Percentiles rank a stretch among this genome's conserved stretches.
Conservation (phyloP, 2,888 invertebrate genomes). For the Ectemnius continuus region DNA sequence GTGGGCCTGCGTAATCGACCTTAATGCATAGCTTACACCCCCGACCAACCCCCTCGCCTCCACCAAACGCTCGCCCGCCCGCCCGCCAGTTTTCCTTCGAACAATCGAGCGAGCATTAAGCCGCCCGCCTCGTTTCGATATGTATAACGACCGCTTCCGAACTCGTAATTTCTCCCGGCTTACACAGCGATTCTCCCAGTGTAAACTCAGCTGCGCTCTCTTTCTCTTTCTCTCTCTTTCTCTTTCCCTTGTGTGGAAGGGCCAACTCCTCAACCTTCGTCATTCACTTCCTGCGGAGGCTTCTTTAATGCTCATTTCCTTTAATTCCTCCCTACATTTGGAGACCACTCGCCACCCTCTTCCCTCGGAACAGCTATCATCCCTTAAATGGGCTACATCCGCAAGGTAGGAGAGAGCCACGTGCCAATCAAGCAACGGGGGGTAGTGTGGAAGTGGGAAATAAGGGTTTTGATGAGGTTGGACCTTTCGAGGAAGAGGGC, state of each 20-base stretch:
- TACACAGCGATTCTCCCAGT: slow-evolving; percentile 2
- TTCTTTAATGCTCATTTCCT: background rate
- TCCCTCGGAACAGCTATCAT: no score
- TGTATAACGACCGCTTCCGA: slow-evolving; percentile 3
- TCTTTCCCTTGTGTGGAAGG: no score
- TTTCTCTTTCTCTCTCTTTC: no score
- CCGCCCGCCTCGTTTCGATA: slow-evolving; percentile 3
- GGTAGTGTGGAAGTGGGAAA: background rate
- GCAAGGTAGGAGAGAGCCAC: background rate
- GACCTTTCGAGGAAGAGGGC: background rate
- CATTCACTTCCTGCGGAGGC: background rate
- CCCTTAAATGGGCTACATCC: background rate
- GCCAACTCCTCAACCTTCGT: background rate
- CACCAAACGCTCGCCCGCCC: background rate
- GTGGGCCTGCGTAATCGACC: background rate
- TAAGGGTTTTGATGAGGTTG: background rate
- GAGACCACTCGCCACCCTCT: no score
- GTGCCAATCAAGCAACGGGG: background rate
- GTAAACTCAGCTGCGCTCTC: background rate
- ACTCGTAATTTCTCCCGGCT: slow-evolving; percentile 6
- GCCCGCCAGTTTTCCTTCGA: background rate
- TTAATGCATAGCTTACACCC: background rate
- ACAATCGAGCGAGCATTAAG: slow-evolving; percentile 4
- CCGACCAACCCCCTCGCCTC: no score
- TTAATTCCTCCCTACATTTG: background rate